Conservation (phyloP, 2,888 invertebrate species). For the Sericinus montela region DNA sequence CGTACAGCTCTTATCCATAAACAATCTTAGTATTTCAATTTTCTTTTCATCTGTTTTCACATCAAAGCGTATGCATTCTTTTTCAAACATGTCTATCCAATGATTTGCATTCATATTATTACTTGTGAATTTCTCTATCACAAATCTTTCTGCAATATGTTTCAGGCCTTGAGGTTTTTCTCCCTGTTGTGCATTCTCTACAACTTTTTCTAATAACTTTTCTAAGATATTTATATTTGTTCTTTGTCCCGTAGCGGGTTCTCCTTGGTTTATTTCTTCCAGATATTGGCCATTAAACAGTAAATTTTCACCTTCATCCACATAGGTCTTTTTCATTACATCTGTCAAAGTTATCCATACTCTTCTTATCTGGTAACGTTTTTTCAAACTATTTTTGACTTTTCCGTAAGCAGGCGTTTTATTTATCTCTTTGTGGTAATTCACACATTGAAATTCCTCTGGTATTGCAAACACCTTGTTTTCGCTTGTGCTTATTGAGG, state of each 20-base stretch:
- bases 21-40: slow-evolving; percentile 26
- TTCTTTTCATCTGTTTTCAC: slow-evolving; percentile 14
- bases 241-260: background rate
- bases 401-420: slow-evolving; percentile 2
- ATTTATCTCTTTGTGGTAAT: background rate
- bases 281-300: background rate
- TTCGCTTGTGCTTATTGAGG: slow-evolving; percentile 13
- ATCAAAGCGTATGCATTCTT: slow-evolving; percentile 25
- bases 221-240: slow-evolving; percentile 15
- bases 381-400: slow-evolving; percentile 22
- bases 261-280: background rate
- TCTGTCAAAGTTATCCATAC: background rate
- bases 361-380: slow-evolving; percentile 8
- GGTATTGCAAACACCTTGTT: slow-evolving; percentile 9
- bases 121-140: slow-evolving; percentile 28
- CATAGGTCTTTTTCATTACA: background rate
- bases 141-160: slow-evolving; percentile 27
- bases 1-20: slow-evolving; percentile 24
- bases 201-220: slow-evolving; percentile 21
- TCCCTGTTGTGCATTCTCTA: slow-evolving; percentile 1
- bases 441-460: slow-evolving; percentile 19
- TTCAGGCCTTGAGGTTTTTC: slow-evolving; percentile 22
- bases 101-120: slow-evolving; percentile 24
- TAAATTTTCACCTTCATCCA: background rate
- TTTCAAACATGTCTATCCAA: slow-evolving; percentile 28